Evolutionary conservation across 2,888 invertebrate species (phyloP), one percentile per base, ranked within the genome.

Genomic region (Epistrophe grossulariae): DNA sequence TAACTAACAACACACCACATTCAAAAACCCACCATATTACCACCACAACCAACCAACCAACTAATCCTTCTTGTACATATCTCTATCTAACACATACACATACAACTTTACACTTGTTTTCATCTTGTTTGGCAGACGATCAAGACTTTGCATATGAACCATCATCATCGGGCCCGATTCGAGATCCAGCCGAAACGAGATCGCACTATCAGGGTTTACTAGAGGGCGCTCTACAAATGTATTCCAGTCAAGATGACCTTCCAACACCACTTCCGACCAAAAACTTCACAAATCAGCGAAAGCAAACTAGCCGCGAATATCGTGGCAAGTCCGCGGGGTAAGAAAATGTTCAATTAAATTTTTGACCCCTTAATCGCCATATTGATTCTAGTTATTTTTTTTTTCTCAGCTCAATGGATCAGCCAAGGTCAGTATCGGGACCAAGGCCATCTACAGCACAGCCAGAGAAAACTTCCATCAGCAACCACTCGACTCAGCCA

Each of bases 151-250:
- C 52, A 24, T 68, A 52, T 38, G 68, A 52, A 50, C 24, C 31
- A 24, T 24, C 31, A 24, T 24, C 24, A 59, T 19, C 38, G n/a
- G 70, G 40, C 19, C 91, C 92, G 28, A 88, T 91, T 62, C 91
- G 91, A 76, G 92, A 93, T 90, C 92, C 93, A 57, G 91, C 91
- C 78, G 90, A 90, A 70, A 92, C 92, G 79, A 90, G 93, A 73
- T 92, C 91, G 83, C 92, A 93, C 70, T 93, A 91, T 76, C 93
- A 93, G 88, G 93, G 91, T 17, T 88, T 93, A n/a, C 89, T 93
- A 13, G 93, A 93, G 89, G 92, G 93, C 43, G 93, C 93, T 79
- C 91, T 93, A 71, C 92, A 93, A 90, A 90, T 93, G 90, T 93
- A 93, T 87, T 90, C 92, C 88, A 92, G 91, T 88, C 92, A 92